phyloP scores from a whole-genome alignment of 2,888 invertebrate genomes.

The Clepsis dumicolana region DNA sequence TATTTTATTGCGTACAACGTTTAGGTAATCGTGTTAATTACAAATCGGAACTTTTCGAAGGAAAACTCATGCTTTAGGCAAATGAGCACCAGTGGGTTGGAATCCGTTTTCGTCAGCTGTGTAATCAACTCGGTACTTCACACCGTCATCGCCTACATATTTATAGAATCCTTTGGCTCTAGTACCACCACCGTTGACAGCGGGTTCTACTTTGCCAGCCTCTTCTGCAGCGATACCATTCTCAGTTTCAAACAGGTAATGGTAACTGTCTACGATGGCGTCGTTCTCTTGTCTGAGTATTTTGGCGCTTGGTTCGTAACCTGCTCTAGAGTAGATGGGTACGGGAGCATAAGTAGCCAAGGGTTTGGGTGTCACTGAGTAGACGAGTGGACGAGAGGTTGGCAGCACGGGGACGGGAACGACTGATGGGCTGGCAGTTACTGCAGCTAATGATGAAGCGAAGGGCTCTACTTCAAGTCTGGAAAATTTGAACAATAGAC shows the following conservation, averaged over 20 bases:
- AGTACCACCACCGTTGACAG: slow-evolving; percentile 84
- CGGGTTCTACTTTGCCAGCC: slow-evolving; percentile 85
- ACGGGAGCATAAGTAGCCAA: slow-evolving; percentile 42
- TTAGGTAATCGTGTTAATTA: slow-evolving; percentile 14
- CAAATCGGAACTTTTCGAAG: slow-evolving; percentile 28
- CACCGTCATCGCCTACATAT: slow-evolving; percentile 88
- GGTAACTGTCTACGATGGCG: slow-evolving; percentile 84
- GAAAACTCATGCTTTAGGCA: slow-evolving; percentile 59
- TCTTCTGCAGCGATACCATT: slow-evolving; percentile 89
- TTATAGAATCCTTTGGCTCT: slow-evolving; percentile 88
- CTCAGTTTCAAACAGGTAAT: slow-evolving; percentile 87
- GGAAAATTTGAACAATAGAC: slow-evolving; percentile 45
- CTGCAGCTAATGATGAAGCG: slow-evolving; percentile 55
- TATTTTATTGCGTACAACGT: slow-evolving; percentile 16
- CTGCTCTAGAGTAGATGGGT: slow-evolving; percentile 51
- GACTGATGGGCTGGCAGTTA: slow-evolving; percentile 59
- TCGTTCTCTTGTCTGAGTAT: slow-evolving; percentile 84
- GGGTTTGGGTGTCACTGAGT: slow-evolving; percentile 50
- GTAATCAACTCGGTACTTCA: slow-evolving; percentile 85
- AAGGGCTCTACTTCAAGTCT: slow-evolving; percentile 58
- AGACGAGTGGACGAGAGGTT: slow-evolving; percentile 46
- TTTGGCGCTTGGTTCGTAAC: slow-evolving; percentile 80
- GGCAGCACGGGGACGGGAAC: slow-evolving; percentile 50
- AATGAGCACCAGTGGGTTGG: slow-evolving; percentile 83
- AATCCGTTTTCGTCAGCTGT: slow-evolving; percentile 88